These are phyloP conservation scores for Rhinoraja longicauda DNA, from an alignment of 2,797 vertebrate species.

Conservation along the genomic window DNA sequence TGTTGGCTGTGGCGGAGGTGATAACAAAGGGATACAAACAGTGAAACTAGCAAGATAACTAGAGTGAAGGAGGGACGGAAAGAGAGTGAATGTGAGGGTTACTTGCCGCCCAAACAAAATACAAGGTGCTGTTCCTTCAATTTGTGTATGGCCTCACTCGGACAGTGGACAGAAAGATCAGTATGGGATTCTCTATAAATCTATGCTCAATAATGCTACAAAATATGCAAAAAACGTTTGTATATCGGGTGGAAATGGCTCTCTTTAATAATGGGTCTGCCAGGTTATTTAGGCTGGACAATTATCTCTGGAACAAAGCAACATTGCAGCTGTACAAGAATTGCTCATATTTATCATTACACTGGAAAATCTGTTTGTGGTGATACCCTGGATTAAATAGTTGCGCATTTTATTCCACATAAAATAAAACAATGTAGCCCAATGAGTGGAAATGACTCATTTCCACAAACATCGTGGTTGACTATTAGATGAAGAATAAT, in stretches of 20 bases:
- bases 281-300: neutral
- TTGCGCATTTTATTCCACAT: neutral
- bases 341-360: neutral
- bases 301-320: conserved; percentile 12
- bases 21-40: too few species aligned
- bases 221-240: neutral
- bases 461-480: neutral
- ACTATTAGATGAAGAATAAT: neutral
- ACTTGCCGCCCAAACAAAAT: too few species aligned
- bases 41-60: too few species aligned
- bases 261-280: neutral
- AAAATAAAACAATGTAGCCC: neutral
- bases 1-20: too few species aligned
- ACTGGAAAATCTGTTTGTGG: neutral
- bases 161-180: too few species aligned
- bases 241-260: neutral
- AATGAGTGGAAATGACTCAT: neutral
- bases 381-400: neutral
- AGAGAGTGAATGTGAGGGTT: too few species aligned
- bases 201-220: neutral
- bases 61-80: too few species aligned
- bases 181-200: neutral
- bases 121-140: too few species aligned
- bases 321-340: too few species aligned
- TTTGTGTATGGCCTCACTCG: too few species aligned